Conservation (phyloP, 2,888 invertebrate species). For the Horisme vitalbata region DNA sequence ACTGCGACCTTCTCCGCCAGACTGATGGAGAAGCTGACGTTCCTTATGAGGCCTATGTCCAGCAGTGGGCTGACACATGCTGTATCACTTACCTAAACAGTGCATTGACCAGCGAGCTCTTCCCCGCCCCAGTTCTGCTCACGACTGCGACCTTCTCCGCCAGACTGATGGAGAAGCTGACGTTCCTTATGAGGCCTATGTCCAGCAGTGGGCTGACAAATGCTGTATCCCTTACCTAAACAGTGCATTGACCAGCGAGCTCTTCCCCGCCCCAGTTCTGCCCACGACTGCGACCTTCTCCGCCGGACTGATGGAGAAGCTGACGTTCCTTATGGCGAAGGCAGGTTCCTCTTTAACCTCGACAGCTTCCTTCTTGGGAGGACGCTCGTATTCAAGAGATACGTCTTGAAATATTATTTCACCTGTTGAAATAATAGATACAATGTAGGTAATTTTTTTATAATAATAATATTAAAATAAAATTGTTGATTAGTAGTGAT, state of each 20-base stretch:
- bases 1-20: too few relatives aligned
- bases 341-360: conserved; percentile 63
- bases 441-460: too few relatives aligned
- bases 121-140: too few relatives aligned
- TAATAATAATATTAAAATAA: too few relatives aligned
- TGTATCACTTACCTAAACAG: too few relatives aligned
- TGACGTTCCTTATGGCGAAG: conserved; percentile 71
- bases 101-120: too few relatives aligned
- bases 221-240: conserved; percentile 87
- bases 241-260: conserved; percentile 88
- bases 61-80: too few relatives aligned
- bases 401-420: conserved; percentile 72
- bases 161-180: conserved; percentile 81
- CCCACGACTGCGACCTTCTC: conserved; percentile 91
- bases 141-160: conserved; percentile 89
- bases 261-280: conserved; percentile 92
- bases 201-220: too few relatives aligned
- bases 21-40: too few relatives aligned
- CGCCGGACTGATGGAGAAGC: conserved; percentile 77
- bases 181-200: conserved; percentile 57
- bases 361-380: conserved; percentile 43
- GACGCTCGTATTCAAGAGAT: conserved; percentile 67
- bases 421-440: conserved; percentile 44
- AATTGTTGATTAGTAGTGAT: too few relatives aligned
- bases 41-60: too few relatives aligned